Percentiles rank a stretch among this genome's conserved stretches.
Conservation (phyloP, 2,113 vertebrate genomes). For the Lycocorax pyrrhopterus region DNA sequence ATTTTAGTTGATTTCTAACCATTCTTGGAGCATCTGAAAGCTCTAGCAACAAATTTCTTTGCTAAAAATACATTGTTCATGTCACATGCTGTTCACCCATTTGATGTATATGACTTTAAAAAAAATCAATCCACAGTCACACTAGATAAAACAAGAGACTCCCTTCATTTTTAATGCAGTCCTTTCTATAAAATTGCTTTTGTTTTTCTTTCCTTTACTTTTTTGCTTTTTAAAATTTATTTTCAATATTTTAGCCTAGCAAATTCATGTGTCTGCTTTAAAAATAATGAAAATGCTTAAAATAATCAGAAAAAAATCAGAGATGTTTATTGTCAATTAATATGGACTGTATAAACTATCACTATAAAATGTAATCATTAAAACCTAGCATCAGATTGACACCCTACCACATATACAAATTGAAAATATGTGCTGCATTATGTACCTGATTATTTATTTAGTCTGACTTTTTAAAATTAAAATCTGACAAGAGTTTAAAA, state of each 20-base stretch:
- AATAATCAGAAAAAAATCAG: conserved; percentile 5
- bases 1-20: conserved; percentile 13
- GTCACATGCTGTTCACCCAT: conserved; percentile 42
- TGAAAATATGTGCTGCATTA: conserved; percentile 68
- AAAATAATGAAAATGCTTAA: conserved; percentile 45
- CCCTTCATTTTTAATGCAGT: conserved; percentile 26
- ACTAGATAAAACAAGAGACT: conserved; percentile 13
- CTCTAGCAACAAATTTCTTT: conserved; percentile 8
- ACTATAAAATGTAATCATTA: conserved; percentile 48
- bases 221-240: conserved; percentile 38
- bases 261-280: conserved; percentile 34
- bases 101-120: conserved; percentile 45
- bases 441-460: conserved; percentile 56
- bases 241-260: conserved; percentile 29
- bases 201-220: conserved; percentile 56
- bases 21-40: conserved; percentile 22
- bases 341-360: not conserved
- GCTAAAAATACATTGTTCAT: not conserved
- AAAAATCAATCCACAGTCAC: not conserved
- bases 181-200: conserved; percentile 12
- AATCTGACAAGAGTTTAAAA: conserved; percentile 58
- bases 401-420: conserved; percentile 42
- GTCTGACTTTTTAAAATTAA: conserved; percentile 52
- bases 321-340: not conserved
- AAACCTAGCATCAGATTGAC: conserved; percentile 22